A percentile compares a stretch with the other conserved stretches of the same genome.
These are phyloP conservation scores for Pipistrellus kuhlii DNA, from an alignment of 2,797 vertebrate species.

Conservation along the genomic window DNA sequence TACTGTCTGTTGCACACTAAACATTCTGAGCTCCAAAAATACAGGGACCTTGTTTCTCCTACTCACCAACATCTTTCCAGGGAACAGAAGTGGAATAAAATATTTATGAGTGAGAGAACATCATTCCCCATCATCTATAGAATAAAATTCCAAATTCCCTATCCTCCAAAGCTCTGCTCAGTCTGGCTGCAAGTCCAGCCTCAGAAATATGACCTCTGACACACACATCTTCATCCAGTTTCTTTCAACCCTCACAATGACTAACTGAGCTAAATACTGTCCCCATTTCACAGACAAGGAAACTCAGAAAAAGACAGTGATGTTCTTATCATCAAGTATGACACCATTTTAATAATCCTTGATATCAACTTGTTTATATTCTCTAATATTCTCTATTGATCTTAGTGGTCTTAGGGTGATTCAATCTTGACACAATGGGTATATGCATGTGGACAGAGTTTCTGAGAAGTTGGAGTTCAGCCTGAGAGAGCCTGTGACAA, in stretches of 20 bases:
- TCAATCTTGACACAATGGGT: neutral
- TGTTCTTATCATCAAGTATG: neutral
- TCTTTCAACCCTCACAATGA: neutral
- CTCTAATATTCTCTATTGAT: neutral
- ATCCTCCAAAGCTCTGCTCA: neutral
- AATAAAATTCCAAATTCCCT: neutral
- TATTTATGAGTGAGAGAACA: neutral
- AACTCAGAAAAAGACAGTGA: neutral
- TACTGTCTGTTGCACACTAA: neutral
- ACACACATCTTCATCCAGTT: neutral
- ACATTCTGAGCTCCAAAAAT: neutral
- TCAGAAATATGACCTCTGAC: neutral
- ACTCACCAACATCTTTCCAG: neutral
- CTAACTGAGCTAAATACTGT: neutral
- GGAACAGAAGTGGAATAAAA: neutral
- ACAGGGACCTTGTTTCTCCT: neutral
- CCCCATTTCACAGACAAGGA: neutral
- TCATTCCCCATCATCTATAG: neutral
- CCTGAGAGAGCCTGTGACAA: neutral
- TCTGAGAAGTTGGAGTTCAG: neutral
- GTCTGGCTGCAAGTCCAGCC: neutral
- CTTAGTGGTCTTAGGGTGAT: neutral
- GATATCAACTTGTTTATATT: neutral
- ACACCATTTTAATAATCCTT: neutral
- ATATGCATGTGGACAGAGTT: neutral